phyloP scores from a whole-genome alignment of 2,888 invertebrate genomes.

The Drosophila cognata region DNA sequence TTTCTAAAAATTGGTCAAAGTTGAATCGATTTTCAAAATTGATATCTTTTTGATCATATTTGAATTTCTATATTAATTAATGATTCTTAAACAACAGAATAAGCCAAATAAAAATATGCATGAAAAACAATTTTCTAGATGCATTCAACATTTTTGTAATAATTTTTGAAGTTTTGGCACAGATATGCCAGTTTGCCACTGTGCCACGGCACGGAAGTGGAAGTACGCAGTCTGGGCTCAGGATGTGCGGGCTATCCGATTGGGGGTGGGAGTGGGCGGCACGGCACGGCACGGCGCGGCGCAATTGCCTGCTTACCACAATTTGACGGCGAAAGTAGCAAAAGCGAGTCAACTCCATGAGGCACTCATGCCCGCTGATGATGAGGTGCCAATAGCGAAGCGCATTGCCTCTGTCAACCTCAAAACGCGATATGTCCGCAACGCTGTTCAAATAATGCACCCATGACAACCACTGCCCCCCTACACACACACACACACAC shows the following conservation, averaged over 20 bases:
- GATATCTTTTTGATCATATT: fast-evolving
- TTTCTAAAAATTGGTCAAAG: neutral
- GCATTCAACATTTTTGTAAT: neutral
- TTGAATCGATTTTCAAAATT: neutral
- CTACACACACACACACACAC: neutral
- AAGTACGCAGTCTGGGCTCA: constrained; percentile 6
- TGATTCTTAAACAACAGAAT: neutral
- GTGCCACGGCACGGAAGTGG: neutral
- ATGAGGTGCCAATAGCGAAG: constrained; percentile 43
- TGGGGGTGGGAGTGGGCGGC: neutral
- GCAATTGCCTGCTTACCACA: constrained; percentile 59
- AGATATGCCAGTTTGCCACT: neutral
- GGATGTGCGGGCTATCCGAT: constrained; percentile 21
- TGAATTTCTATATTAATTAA: neutral
- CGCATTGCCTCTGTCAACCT: constrained; percentile 23
- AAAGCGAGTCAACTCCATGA: constrained; percentile 31
- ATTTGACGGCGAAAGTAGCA: constrained; percentile 58
- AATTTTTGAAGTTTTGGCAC: neutral
- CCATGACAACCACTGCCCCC: constrained; percentile 27
- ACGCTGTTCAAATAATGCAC: constrained; percentile 49
- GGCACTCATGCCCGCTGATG: constrained; percentile 44
- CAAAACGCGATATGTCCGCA: constrained; percentile 48
- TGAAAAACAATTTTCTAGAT: neutral
- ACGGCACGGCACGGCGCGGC: neutral
- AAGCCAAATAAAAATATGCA: neutral